Evolutionary conservation across 2,888 invertebrate genomes (phyloP).

Genomic region (Timema cristinae): DNA sequence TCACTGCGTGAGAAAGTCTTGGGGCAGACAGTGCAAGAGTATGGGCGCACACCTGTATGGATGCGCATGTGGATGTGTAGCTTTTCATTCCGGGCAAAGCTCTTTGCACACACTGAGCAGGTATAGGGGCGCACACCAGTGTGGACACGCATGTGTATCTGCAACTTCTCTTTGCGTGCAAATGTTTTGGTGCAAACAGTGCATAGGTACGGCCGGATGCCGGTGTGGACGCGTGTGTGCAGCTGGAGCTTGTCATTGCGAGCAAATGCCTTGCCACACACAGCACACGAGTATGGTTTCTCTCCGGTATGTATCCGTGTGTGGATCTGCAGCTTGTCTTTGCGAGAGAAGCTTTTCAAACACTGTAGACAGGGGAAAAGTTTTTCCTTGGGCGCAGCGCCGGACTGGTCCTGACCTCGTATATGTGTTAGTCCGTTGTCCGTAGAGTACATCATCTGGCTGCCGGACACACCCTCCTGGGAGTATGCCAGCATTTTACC

Average conservation of each 20-base stretch:
- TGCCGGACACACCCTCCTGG: too few species aligned
- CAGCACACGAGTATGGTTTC: neutral
- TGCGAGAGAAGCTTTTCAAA: constrained; percentile 9
- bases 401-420: too few species aligned
- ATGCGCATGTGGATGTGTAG: constrained; percentile 7
- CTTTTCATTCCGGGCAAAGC: constrained; percentile 1
- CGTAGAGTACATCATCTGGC: too few species aligned
- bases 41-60: neutral
- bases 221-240: constrained; percentile 11
- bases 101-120: neutral
- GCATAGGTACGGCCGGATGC: constrained; percentile 9
- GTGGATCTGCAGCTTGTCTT: constrained; percentile 9
- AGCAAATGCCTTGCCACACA: neutral
- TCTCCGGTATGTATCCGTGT: neutral
- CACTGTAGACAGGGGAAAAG: constrained; percentile 14
- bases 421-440: too few species aligned
- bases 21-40: constrained; percentile 1
- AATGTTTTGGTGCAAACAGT: constrained; percentile 8
- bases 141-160: constrained; percentile 9
- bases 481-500: too few species aligned
- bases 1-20: constrained; percentile 3
- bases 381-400: neutral
- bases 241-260: constrained; percentile 10
- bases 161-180: constrained; percentile 9
- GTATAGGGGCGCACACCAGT: constrained; percentile 7